These are phyloP conservation scores for Fabriciana adippe DNA, from an alignment of 2,888 invertebrate species.

Conservation along the genomic window DNA sequence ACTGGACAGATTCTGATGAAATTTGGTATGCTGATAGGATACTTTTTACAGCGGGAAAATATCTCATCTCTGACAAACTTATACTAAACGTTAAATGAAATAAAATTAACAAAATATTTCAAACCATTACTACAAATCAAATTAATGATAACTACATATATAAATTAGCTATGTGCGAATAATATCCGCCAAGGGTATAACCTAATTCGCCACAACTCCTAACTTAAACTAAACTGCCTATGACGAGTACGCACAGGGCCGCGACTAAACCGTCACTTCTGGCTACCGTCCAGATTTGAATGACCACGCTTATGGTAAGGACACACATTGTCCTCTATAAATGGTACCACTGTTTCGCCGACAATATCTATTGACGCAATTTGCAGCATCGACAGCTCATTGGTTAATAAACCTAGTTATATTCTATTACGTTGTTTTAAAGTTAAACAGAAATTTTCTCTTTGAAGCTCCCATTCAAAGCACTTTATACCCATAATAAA, in stretches of 20 bases:
- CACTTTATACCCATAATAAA: neutral
- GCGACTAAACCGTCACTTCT: slow-evolving; percentile 44
- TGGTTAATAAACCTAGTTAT: neutral
- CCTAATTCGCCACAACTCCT: slow-evolving; percentile 20
- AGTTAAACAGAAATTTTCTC: too few relatives aligned
- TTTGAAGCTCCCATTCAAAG: too few relatives aligned
- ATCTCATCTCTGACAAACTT: too few relatives aligned
- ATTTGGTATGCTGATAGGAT: too few relatives aligned
- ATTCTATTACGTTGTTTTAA: too few relatives aligned
- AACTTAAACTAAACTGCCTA: slow-evolving; percentile 35
- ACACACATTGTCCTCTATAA: slow-evolving; percentile 38
- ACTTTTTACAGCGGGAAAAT: too few relatives aligned
- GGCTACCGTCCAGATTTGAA: slow-evolving; percentile 45
- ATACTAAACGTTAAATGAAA: too few relatives aligned
- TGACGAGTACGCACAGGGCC: slow-evolving; percentile 36
- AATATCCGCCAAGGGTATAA: slow-evolving; percentile 4
- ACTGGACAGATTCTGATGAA: too few relatives aligned
- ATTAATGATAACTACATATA: too few relatives aligned
- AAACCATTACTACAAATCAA: too few relatives aligned
- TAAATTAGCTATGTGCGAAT: neutral
- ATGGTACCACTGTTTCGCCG: slow-evolving; percentile 8
- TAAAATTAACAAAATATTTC: too few relatives aligned
- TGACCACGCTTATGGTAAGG: slow-evolving; percentile 32
- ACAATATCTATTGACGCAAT: slow-evolving; percentile 28
- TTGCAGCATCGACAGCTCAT: slow-evolving; percentile 3